Percentiles rank a stretch among this genome's conserved stretches.
These are phyloP conservation scores for Drosophila obscura DNA, from an alignment of 1,140 invertebrate genomes.

Conservation along the genomic window DNA sequence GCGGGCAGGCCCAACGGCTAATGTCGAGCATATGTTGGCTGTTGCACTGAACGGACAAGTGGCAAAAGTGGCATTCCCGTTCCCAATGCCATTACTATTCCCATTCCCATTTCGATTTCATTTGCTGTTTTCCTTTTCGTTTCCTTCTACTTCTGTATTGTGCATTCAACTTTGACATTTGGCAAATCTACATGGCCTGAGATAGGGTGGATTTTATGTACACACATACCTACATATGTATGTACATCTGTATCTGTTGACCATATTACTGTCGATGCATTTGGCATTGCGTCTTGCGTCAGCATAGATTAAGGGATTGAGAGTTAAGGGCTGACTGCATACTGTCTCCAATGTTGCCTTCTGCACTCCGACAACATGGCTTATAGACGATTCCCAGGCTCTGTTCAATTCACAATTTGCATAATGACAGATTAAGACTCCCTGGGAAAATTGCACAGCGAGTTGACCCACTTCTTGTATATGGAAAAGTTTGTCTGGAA, in stretches of 20 bases:
- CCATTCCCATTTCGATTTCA: slow-evolving; percentile 49
- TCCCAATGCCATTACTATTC: slow-evolving; percentile 42
- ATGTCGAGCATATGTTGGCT: slow-evolving; percentile 32
- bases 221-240: neutral
- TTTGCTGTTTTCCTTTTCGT: slow-evolving; percentile 35
- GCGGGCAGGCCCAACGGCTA: slow-evolving; percentile 8
- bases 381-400: slow-evolving; percentile 10
- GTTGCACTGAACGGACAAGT: slow-evolving; percentile 36
- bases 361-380: slow-evolving; percentile 4
- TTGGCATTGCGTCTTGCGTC: slow-evolving; percentile 7
- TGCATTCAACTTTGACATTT: slow-evolving; percentile 74
- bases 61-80: slow-evolving; percentile 41
- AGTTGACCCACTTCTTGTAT: neutral
- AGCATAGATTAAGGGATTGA: too few relatives aligned
- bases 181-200: neutral
- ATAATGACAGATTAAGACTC: neutral
- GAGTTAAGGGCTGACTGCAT: too few relatives aligned
- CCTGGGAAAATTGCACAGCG: neutral
- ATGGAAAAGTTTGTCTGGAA: neutral
- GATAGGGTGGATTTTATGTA: neutral
- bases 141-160: slow-evolving; percentile 26
- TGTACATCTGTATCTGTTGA: slow-evolving; percentile 1
- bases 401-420: neutral
- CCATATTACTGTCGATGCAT: slow-evolving; percentile 11
- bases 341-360: too few relatives aligned